Evolutionary conservation across 1,140 invertebrate species (phyloP).

Genomic region (Drosophila tropicalis): DNA sequence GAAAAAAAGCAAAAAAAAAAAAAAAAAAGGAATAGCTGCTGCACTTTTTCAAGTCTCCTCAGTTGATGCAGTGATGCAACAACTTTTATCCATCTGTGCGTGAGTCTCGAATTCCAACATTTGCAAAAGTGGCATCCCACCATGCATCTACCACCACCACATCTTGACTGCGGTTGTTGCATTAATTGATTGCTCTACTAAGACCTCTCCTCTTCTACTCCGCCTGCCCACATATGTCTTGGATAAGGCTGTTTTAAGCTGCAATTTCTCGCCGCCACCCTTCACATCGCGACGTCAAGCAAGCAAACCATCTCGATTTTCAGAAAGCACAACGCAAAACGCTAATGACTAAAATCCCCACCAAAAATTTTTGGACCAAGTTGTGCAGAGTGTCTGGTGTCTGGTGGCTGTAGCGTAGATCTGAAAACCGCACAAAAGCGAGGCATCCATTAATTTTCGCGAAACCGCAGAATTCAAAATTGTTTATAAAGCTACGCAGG

Average conservation of each 20-base stretch:
- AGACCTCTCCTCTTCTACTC: background rate
- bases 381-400: conserved; percentile 4
- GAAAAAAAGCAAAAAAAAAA: background rate
- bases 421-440: conserved; percentile 76
- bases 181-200: conserved; percentile 45
- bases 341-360: conserved; percentile 78
- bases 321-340: conserved; percentile 55
- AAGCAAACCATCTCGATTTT: conserved; percentile 64
- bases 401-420: conserved; percentile 45
- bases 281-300: conserved; percentile 62
- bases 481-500: conserved; percentile 81
- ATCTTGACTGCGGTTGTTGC: conserved; percentile 18
- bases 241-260: conserved; percentile 43
- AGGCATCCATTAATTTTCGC: conserved; percentile 81
- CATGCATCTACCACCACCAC: background rate
- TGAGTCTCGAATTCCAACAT: conserved; percentile 3
- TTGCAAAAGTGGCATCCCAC: conserved; percentile 6
- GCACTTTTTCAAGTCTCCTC: conserved; percentile 32
- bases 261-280: conserved; percentile 37
- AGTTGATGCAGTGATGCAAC: background rate
- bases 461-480: conserved; percentile 81
- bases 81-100: conserved; percentile 37
- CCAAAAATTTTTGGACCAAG: conserved; percentile 53
- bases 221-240: conserved; percentile 5
- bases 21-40: conserved; percentile 21